phyloP scores from a whole-genome alignment of 2,888 invertebrate genomes.

The Aproaerema taeniolella region DNA sequence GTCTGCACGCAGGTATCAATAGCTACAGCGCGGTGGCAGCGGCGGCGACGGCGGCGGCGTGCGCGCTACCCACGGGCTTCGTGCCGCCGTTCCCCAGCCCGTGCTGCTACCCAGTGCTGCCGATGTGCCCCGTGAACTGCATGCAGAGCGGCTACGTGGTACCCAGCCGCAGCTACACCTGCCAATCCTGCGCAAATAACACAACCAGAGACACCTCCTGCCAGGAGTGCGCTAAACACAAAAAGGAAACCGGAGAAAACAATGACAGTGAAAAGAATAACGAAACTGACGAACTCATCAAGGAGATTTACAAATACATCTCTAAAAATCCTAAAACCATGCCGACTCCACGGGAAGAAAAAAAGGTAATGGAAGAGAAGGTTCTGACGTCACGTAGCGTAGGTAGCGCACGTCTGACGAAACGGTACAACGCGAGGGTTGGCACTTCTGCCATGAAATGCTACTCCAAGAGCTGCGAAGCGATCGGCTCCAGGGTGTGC shows the following conservation, averaged over 20 bases:
- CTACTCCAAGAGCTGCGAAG: constrained; percentile 64
- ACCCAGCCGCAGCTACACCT: constrained; percentile 48
- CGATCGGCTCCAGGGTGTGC: constrained; percentile 41
- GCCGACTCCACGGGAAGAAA: constrained; percentile 27
- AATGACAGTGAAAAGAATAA: constrained; percentile 22
- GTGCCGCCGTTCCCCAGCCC: constrained; percentile 29
- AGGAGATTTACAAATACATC: constrained; percentile 62
- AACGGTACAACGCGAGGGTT: constrained; percentile 49
- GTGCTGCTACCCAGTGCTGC: constrained; percentile 57
- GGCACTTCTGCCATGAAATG: constrained; percentile 49
- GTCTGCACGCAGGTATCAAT: no score
- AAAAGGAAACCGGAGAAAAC: constrained; percentile 27
- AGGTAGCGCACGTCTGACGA: constrained; percentile 39
- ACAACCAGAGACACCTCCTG: constrained; percentile 31
- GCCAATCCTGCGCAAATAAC: constrained; percentile 35
- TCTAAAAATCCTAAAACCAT: constrained; percentile 37
- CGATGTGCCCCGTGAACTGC: constrained; percentile 53
- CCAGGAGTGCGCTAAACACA: constrained; percentile 26
- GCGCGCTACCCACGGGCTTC: neutral
- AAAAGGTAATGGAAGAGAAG: constrained; percentile 1
- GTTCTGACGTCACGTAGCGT: constrained; percentile 42
- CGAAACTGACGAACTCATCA: constrained; percentile 58
- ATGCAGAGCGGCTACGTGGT: constrained; percentile 46
- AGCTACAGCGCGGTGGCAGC: no score
- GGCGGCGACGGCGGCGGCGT: neutral